Evolutionary conservation across 2,888 invertebrate species (phyloP), one percentile per base, ranked within the genome.

Genomic region (Ophioninae sp.): DNA sequence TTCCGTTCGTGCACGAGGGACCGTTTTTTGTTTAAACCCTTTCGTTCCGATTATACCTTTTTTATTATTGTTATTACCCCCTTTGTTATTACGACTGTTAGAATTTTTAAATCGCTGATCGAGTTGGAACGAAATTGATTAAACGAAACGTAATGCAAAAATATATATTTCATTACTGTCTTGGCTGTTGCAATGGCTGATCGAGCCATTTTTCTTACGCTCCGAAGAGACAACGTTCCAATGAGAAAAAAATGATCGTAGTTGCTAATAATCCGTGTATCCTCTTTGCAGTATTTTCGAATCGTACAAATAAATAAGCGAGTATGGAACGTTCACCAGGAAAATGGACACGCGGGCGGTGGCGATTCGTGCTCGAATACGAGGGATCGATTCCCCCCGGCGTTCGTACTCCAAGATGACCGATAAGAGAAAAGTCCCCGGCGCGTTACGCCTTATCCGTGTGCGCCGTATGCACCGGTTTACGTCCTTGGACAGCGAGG

Each of bases 371-470:
- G 1, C 7, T 37, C 13, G 39, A 5, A 67, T 50, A 64, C 56
- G 65, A 67, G 57, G 57, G 37, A 39, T 67, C 65, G 75, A 74
- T 64, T 64, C 64, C 44, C 5, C 13, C 57, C 73, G 65, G 56
- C 10, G 30, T 70, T 67, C 44, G 39, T 44, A 44, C 41, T 50
- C 44, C 59, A 30, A 79, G 79, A 79, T 57, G 30, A 65, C 7
- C 10, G 70, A 79, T 56, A 70, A 23, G 72, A 30, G 7, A 44
- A 67, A 64, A 65, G 41, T 20, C 57, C 65, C 65, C 59, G n/a
- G 50, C 21, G 57, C 50, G 65, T 72, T 72, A 79, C 72, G 59
- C 13, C 39, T 68, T 61, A 77, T 77, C 44, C 50, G 17, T 23
- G 23, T 44, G 7, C n/a, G 44, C n/a, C 23, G 65, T 69, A 59